Evolutionary conservation across 2,888 invertebrate genomes (phyloP), one percentile per base, ranked within the genome.

Genomic region (Spisula subtruncata): DNA sequence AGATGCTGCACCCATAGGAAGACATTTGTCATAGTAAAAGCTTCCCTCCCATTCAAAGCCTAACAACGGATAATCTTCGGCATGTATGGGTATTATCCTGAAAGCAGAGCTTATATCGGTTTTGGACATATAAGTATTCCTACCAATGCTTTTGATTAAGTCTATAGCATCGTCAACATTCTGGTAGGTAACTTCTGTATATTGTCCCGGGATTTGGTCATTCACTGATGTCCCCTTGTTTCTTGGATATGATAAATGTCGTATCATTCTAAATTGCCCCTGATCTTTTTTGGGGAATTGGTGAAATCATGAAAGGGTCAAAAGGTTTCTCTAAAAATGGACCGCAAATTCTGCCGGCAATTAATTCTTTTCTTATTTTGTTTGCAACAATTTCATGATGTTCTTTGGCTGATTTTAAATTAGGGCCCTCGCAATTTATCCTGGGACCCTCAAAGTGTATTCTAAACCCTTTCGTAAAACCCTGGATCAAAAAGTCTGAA

Each of bases 191-290:
- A 80, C n/a, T 20, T 51, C 35, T 51, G 86, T 86, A 35, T n/a
- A 18, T 12, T 86, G 84, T 18, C 66, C 79, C 16, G n/a, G 18
- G 0, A 81, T n/a, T 8, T n/a, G 1, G 6, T 82, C 32, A 66
- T 89, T 87, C n/a, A 90, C 89, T 18, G 14, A 10, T 89, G n/a
- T n/a, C n/a, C n/a, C n/a, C n/a, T n/a, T n/a, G n/a, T n/a, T n/a
- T n/a, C n/a, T n/a, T n/a, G n/a, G 89, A 80, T 89, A 89, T 1
- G 89, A 91, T 4, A 92, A 56, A 75, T 90, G 90, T 29, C 85
- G 83, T 18, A 92, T 92, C 14, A 92, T 10, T 20, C 89, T 66
- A 79, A 35, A 90, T 56, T 81, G 79, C 4, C 83, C 86, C n/a
- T n/a, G n/a, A 25, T 41, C 20, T 32, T 84, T 81, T 54, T 90